Conservation (phyloP, 1,140 invertebrate genomes). For the Holotrichia oblita region DNA sequence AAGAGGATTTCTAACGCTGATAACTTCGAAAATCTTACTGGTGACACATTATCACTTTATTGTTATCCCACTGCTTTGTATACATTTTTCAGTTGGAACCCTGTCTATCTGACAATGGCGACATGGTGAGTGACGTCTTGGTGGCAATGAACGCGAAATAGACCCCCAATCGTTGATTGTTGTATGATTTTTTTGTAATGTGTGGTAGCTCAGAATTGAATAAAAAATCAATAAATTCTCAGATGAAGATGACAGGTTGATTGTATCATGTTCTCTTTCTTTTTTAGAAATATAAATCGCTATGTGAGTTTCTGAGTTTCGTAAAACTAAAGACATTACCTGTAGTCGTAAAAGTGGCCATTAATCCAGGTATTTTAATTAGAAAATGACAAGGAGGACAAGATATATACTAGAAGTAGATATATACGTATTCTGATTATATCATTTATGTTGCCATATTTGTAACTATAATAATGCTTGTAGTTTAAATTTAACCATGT, state of each 20-base stretch:
- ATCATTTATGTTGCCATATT: too few species aligned
- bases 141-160: background rate
- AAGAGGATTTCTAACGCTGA: background rate
- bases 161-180: background rate
- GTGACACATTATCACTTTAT: conserved; percentile 17
- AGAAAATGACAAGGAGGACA: too few species aligned
- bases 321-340: too few species aligned
- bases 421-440: too few species aligned
- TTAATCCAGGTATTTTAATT: too few species aligned
- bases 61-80: background rate
- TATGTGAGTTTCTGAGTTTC: background rate
- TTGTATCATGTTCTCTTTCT: background rate
- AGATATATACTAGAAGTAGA: too few species aligned
- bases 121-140: background rate
- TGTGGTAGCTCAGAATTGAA: background rate
- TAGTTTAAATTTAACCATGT: too few species aligned
- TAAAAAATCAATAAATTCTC: conserved; percentile 3
- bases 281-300: background rate
- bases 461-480: too few species aligned
- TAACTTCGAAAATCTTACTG: background rate
- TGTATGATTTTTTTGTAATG: background rate
- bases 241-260: background rate
- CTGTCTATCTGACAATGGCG: background rate
- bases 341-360: too few species aligned
- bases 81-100: background rate